These are phyloP conservation scores for Acanthisitta chloris DNA, from an alignment of 2,113 vertebrate species.

Conservation along the genomic window DNA sequence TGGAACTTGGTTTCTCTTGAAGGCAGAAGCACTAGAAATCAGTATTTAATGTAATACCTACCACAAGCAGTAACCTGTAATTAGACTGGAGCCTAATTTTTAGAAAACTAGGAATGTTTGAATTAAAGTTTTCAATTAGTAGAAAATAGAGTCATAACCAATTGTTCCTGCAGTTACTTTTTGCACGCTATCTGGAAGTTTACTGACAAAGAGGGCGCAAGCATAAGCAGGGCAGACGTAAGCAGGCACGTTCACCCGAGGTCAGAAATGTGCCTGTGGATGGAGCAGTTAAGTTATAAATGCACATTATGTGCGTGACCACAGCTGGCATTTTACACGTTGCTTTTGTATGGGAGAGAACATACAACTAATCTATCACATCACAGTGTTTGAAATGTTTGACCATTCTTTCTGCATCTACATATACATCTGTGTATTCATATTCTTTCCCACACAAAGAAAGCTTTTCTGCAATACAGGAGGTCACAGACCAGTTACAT, in stretches of 20 bases:
- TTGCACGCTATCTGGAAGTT: neutral
- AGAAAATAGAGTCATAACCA: neutral
- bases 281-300: neutral
- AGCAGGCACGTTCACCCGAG: neutral
- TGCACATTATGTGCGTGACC: neutral
- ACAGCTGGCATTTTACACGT: neutral
- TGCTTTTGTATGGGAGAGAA: rapidly evolving
- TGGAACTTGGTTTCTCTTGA: neutral
- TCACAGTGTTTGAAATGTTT: neutral
- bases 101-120: neutral
- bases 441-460: neutral
- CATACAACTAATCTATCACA: neutral
- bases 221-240: neutral
- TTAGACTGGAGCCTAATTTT: neutral
- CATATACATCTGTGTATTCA: neutral
- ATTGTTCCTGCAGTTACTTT: neutral
- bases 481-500: neutral
- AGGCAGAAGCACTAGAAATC: neutral
- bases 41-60: neutral
- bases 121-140: neutral
- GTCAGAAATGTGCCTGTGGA: neutral
- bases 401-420: neutral
- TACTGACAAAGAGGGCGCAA: neutral
- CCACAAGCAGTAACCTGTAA: neutral
- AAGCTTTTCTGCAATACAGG: neutral